Base-by-base conservation (phyloP, 2,888 invertebrate genomes). In the Sesamia inferens region DNA sequence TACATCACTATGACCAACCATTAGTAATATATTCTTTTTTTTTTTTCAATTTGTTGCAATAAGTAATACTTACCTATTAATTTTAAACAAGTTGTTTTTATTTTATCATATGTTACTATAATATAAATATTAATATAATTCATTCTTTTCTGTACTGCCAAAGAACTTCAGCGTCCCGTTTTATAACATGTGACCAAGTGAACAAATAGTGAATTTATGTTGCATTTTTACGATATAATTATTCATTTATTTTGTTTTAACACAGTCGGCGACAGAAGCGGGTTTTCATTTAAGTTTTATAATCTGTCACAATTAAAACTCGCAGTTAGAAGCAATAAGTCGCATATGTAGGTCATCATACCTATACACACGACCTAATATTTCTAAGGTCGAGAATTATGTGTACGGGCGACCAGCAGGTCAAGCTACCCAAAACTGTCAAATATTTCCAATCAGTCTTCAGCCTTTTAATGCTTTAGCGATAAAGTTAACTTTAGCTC, bases 61-160 rank as follows among this genome's bases (percentile, higher is more conserved):
- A 81, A 51, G 19, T 42, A 71, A 42, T 63, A 16, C 19, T 13
- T 42, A 55, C 39, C 24, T 31, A 19, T 5, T 68, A 44, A 63
- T 22, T 64, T 61, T 67, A 57, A 68, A 71, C 80, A 83, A 81
- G 81, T 61, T 83, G 80, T 83, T 81, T 79, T 81, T 81, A 83
- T 81, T 81, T 81, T 58, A 80, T 83, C 81, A 71, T 79, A 39
- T 14, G 0, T 61, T 44, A 47, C 11, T 71, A 76, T 48, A 47
- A 24, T 58, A 78, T 77, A 51, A 57, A 75, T 69, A 71, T 61
- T 76, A 62, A 31, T 63, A 71, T 62, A 51, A 74, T 66, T 66
- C 48, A 66, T 71, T 73, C 31, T 51, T 59, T 69, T 74, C 70
- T 84, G 31, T 84, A 84, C 84, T 71, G 66, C 81, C 81, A 81